Evolutionary conservation across 2,888 invertebrate species (phyloP), one percentile per base, ranked within the genome.

Genomic region (Dysmachus trigonus): DNA sequence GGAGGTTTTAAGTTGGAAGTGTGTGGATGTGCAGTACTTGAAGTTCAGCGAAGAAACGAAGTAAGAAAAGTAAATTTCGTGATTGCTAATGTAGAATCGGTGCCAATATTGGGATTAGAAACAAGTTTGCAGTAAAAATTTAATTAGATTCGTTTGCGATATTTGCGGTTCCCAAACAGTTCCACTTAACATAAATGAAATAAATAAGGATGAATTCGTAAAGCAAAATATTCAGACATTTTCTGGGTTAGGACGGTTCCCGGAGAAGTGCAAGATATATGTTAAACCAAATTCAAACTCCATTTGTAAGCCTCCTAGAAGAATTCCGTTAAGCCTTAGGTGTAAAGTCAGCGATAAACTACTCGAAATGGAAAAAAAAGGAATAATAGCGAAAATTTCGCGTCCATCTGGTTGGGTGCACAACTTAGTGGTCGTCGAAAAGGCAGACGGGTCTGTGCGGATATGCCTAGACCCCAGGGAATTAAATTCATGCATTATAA

Each of bases 341-440:
- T n/a, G 0, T 15, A 10, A 73, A 31, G 15, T 73, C 8, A 31
- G 10, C 2, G 8, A 22, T 2, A 30, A 73, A 13, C 7, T 30
- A 7, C 1, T 4, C 4, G 15, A 73, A 22, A 73, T 73, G 15
- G 73, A 73, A 73, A 1, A 10, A 5, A 7, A 22, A 8, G 8
- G 47, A 47, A 41, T 41, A n/a, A n/a, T 47, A 0, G 41, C 38
- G 10, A 15, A 15, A 41, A 18, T 76, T 18, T 10, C n/a, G 7
- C 30, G 18, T 22, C 22, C 41, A 87, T 94, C 96, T 94, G 93
- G 97, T 18, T 87, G 71, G 79, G 83, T 86, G 10, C 72, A 76
- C 47, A 85, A 81, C 7, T 47, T 86, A 18, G 82, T 83, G 18
- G 30, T 87, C 5, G 73, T 85, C n/a, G 87, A 85, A 73, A 86